Evolutionary conservation across 2,113 vertebrate genomes (phyloP).

Genomic region (Camelus bactrianus): DNA sequence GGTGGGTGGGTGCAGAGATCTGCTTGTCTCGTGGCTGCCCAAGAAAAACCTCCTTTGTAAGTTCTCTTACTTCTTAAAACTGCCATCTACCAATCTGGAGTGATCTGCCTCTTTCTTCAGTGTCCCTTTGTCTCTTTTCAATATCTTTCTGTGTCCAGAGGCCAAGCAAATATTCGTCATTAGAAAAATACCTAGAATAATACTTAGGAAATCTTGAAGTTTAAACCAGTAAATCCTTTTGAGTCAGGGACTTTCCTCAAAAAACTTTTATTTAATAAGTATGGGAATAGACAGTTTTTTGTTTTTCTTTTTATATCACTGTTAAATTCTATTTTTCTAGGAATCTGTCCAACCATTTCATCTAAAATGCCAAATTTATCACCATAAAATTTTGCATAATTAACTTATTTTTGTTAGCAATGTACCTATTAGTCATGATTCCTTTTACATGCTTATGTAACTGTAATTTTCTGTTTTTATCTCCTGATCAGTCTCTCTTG

Average conservation of each 20-base stretch:
- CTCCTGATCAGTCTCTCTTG: background rate
- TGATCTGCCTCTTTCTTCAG: background rate
- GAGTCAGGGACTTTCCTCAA: background rate
- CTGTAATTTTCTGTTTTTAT: background rate
- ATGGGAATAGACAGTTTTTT: background rate
- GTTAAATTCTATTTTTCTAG: background rate
- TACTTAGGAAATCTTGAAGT: background rate
- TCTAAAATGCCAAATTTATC: background rate
- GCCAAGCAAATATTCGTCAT: background rate
- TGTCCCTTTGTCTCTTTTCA: background rate
- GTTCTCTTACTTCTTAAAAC: background rate
- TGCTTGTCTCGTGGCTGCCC: background rate
- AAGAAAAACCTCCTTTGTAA: background rate
- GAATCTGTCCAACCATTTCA: background rate
- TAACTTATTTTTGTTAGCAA: background rate
- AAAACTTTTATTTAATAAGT: background rate
- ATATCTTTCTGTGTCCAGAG: background rate
- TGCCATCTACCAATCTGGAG: background rate
- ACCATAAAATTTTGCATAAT: background rate
- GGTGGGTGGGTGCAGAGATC: background rate
- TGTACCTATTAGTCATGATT: background rate
- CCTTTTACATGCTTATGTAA: background rate
- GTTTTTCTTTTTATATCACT: background rate
- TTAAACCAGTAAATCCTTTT: background rate
- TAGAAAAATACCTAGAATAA: background rate